Evolutionary conservation across 2,797 vertebrate genomes (phyloP).

Genomic region (Mormyrus proboscirostris): DNA sequence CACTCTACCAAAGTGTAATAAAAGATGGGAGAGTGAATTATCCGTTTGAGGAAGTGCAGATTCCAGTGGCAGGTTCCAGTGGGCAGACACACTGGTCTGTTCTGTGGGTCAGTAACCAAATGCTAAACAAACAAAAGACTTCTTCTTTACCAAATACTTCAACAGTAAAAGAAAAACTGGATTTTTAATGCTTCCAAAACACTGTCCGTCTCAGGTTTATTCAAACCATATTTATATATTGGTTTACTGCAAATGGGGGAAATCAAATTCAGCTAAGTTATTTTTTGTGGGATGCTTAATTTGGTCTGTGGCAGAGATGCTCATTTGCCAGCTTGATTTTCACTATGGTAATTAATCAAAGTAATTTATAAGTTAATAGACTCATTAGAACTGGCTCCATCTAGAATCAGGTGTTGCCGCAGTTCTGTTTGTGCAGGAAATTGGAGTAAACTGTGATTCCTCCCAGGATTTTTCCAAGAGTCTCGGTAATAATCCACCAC

Average conservation of each 20-base stretch:
- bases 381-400: constrained; percentile 34
- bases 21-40: background rate
- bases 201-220: background rate
- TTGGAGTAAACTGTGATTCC: constrained; percentile 11
- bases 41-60: background rate
- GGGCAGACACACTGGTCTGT: background rate
- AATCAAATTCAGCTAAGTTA: background rate
- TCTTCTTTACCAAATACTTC: background rate
- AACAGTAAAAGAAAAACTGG: background rate
- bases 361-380: constrained; percentile 41
- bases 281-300: background rate
- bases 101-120: background rate
- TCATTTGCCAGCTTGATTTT: constrained; percentile 24
- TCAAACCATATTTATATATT: background rate
- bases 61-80: background rate
- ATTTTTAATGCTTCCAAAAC: background rate
- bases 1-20: background rate
- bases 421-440: constrained; percentile 19
- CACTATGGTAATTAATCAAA: constrained; percentile 35
- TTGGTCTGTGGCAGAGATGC: background rate
- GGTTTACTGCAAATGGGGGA: background rate
- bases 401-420: constrained; percentile 20
- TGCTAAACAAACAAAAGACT: background rate
- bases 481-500: constrained; percentile 22
- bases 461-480: background rate